Conservation (phyloP, 1,140 invertebrate species). For the Lepidostoma basale region DNA sequence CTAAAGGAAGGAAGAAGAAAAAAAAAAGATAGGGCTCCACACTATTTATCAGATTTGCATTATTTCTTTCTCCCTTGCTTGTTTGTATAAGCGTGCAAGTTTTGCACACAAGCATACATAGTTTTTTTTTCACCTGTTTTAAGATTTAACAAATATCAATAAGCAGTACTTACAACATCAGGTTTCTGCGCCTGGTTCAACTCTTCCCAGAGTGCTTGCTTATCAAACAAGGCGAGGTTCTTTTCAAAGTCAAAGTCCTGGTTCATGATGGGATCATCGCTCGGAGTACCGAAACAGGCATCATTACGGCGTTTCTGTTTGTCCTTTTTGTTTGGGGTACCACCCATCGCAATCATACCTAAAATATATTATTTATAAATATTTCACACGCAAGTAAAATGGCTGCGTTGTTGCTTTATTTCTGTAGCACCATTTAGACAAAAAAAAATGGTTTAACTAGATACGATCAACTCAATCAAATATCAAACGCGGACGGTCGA, state of each 20-base stretch:
- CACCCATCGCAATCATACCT: constrained; percentile 29
- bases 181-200: constrained; percentile 72
- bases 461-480: too few relatives aligned
- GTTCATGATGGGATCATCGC: constrained; percentile 59
- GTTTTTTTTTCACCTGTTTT: too few relatives aligned
- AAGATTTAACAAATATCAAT: too few relatives aligned
- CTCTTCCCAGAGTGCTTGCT: constrained; percentile 78
- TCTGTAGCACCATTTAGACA: background rate
- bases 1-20: too few relatives aligned
- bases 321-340: constrained; percentile 55
- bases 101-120: too few relatives aligned
- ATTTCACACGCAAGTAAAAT: background rate
- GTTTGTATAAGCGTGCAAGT: too few relatives aligned
- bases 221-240: constrained; percentile 90
- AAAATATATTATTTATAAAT: constrained; percentile 9
- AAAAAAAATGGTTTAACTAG: background rate
- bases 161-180: constrained; percentile 64
- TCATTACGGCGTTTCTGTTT: constrained; percentile 58
- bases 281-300: constrained; percentile 62
- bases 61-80: too few relatives aligned
- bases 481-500: too few relatives aligned
- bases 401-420: too few relatives aligned
- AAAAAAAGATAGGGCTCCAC: too few relatives aligned
- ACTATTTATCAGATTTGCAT: too few relatives aligned
- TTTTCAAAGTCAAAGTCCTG: constrained; percentile 94